Conservation (phyloP, 30 jellyfish, hydroid and myxozoan species). For the Aurelia aurita complex sp. Pacific region DNA sequence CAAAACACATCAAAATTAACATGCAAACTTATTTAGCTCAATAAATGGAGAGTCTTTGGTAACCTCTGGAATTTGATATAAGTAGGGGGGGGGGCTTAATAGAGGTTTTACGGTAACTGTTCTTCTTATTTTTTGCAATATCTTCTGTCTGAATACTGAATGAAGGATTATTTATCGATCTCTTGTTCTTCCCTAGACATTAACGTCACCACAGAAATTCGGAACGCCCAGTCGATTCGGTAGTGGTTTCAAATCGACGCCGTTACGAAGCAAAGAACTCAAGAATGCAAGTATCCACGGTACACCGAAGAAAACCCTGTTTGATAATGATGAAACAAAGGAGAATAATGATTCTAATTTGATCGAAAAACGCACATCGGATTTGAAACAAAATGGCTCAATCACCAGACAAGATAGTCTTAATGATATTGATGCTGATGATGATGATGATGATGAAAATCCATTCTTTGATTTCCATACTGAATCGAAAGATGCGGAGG, state of each 20-base stretch:
- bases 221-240: slow-evolving; percentile 70
- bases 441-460: slow-evolving; percentile 87
- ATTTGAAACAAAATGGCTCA: slow-evolving; percentile 18
- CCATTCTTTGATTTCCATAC: slow-evolving; percentile 79
- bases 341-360: slow-evolving; percentile 36
- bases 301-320: slow-evolving; percentile 32
- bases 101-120: no score
- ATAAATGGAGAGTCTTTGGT: no score
- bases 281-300: slow-evolving; percentile 23
- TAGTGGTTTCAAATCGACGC: slow-evolving; percentile 69
- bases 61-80: no score
- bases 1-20: no score
- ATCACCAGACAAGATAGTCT: slow-evolving; percentile 72
- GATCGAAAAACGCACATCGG: slow-evolving; percentile 9
- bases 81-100: no score
- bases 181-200: slow-evolving; percentile 49
- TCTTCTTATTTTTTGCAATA: no score
- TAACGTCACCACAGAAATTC: slow-evolving; percentile 88
- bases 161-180: no score
- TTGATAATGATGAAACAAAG: not conserved
- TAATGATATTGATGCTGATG: slow-evolving; percentile 70
- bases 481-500: slow-evolving; percentile 83
- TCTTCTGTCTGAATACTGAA: no score
- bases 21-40: no score
- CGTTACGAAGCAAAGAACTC: slow-evolving; percentile 42